phyloP scores from a whole-genome alignment of 2,113 vertebrate genomes.

The Leiothrix lutea region DNA sequence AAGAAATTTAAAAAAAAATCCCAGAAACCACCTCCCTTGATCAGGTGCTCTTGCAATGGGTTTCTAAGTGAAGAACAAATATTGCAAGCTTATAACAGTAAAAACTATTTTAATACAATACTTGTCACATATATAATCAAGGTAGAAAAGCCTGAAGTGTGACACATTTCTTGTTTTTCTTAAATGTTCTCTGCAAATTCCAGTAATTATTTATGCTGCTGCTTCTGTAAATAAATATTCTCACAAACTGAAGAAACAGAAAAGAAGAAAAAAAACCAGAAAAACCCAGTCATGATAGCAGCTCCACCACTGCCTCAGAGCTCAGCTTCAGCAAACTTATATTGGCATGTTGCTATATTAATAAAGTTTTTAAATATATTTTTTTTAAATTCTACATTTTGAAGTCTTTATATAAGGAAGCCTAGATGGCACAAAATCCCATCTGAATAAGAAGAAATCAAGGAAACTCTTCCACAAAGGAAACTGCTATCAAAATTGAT shows the following conservation, averaged over 20 bases:
- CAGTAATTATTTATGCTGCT: not conserved
- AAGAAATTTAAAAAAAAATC: not conserved
- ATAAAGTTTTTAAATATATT: not conserved
- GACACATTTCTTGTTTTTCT: not conserved
- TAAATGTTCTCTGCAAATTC: not conserved
- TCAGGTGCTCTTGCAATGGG: not conserved
- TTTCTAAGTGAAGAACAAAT: not conserved
- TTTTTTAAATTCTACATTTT: not conserved
- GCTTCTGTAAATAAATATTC: not conserved
- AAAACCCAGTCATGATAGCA: not conserved
- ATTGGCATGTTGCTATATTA: not conserved
- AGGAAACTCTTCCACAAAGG: slow-evolving; percentile 1
- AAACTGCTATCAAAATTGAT: slow-evolving; percentile 44
- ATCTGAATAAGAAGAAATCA: not conserved
- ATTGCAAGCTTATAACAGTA: not conserved
- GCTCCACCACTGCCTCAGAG: not conserved
- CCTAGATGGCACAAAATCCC: not conserved
- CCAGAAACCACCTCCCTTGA: not conserved
- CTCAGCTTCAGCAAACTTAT: not conserved
- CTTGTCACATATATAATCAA: not conserved
- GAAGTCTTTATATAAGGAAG: not conserved
- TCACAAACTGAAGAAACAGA: not conserved
- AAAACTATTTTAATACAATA: not conserved
- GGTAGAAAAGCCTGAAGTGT: not conserved
- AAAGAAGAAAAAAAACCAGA: not conserved